A percentile compares a stretch with the other conserved stretches of the same genome.
Evolutionary conservation across 2,888 invertebrate species (phyloP).

Genomic region (Synergus laeviventris): DNA sequence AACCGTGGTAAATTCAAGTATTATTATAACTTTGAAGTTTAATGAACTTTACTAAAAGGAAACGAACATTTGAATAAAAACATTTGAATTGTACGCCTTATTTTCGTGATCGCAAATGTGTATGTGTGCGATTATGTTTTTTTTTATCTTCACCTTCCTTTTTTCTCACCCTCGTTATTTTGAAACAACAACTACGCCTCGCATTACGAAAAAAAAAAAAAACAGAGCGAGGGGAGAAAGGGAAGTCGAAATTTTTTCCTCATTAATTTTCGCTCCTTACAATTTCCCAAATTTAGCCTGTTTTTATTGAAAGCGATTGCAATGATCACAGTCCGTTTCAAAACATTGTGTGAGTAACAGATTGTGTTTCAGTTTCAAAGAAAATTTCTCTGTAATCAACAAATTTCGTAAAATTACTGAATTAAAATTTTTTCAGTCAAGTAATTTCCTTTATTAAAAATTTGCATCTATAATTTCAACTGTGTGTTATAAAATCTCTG

Average conservation of each 20-base stretch:
- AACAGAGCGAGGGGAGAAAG: conserved; percentile 15
- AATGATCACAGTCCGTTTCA: conserved; percentile 71
- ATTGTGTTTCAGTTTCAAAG: conserved; percentile 8
- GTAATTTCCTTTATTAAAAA: conserved; percentile 31
- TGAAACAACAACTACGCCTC: conserved; percentile 23
- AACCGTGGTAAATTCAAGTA: neutral
- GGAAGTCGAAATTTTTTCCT: conserved; percentile 2
- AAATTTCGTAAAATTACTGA: conserved; percentile 22
- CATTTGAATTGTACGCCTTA: conserved; percentile 26
- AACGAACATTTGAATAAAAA: neutral
- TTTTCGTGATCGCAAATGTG: conserved; percentile 17
- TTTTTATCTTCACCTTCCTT: neutral
- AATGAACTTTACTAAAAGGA: neutral
- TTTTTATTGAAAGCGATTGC: conserved; percentile 64
- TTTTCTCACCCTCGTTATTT: conserved; percentile 17
- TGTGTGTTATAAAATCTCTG: conserved; percentile 32
- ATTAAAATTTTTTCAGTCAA: conserved; percentile 22
- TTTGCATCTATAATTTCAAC: conserved; percentile 40
- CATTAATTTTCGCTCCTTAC: neutral
- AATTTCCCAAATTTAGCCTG: conserved; percentile 6
- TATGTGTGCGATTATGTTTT: conserved; percentile 10
- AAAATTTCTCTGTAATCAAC: conserved; percentile 7
- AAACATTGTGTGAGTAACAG: conserved; percentile 32
- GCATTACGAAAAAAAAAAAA: neutral
- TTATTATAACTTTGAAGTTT: neutral